Evolutionary conservation across 2,797 vertebrate species (phyloP), one percentile per base, ranked within the genome.

Genomic region (Smutsia gigantea): DNA sequence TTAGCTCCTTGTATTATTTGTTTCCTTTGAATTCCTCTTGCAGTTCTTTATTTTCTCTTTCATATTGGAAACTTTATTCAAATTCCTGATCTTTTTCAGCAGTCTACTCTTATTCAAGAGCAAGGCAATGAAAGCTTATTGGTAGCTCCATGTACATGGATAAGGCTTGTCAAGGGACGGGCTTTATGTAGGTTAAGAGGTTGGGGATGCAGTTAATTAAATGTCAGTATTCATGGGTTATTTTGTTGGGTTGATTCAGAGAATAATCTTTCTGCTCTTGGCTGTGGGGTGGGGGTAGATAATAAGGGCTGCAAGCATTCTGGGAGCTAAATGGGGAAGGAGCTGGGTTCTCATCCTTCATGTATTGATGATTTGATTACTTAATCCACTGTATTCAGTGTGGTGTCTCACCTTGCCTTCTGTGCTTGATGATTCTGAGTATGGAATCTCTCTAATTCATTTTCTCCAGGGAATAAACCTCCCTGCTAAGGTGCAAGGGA

Each of bases 21-120:
- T 82, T 68, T 96, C 42, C 63, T 93, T 89, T 87, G 69, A 61
- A 71, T 63, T 85, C 55, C 17, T 39, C 88, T 87, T 69, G 46
- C 59, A 57, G 15, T 25, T 63, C 64, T 53, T 86, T n/a, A 53
- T 85, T 87, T 97, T 68, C 17, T 75, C 37, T 92, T 92, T 84
- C 61, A 0, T 59, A 59, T 19, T 55, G 37, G 75, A 86, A 83
- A 57, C 51, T 87, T 78, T 78, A 37, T 87, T 90, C 49, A 78
- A 18, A 63, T 53, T 14, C 29, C 51, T 79, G 37, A 68, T 57
- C 63, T 49, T 53, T 81, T 23, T 51, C 12, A 8, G 46, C 14
- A 39, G 51, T 84, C 34, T 68, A 13, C n/a, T 85, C 14, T 42
- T 61, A 2, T 61, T n/a, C 61, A 31, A 68, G 61, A 63, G 51